Conservation (phyloP, 2,797 vertebrate genomes). For the Aselliscus stoliczkanus region DNA sequence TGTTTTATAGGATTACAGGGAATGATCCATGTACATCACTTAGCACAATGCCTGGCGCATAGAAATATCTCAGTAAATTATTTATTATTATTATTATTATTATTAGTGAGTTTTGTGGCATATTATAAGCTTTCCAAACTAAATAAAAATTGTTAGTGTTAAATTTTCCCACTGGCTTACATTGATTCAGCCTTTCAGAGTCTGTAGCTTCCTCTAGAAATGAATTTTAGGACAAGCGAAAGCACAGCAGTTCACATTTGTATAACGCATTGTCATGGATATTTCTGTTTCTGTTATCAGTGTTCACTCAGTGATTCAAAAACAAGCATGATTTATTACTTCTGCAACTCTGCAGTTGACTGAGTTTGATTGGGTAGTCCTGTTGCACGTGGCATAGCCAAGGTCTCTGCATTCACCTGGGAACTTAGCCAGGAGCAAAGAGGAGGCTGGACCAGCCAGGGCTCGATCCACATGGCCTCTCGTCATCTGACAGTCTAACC, state of each 20-base stretch:
- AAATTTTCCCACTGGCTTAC: neutral
- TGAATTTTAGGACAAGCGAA: neutral
- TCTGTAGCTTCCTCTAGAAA: neutral
- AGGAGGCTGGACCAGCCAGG: neutral
- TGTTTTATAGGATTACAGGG: neutral
- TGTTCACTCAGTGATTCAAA: neutral
- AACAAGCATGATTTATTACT: neutral
- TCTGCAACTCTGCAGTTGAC: neutral
- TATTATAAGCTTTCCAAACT: neutral
- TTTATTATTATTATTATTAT: neutral
- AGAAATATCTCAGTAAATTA: neutral
- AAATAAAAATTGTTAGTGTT: neutral
- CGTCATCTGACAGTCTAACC: neutral
- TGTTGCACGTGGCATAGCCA: neutral
- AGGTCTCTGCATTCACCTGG: neutral
- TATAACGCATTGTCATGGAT: too few relatives aligned
- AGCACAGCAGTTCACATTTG: neutral
- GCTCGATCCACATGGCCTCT: neutral
- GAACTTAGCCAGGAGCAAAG: neutral
- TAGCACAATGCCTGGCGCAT: neutral
- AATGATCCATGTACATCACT: neutral
- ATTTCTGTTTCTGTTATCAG: neutral
- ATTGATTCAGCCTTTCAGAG: neutral
- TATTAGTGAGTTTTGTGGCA: neutral
- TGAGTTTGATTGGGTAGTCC: neutral